phyloP scores from a whole-genome alignment of 2,797 vertebrate species.

The Buphagus erythrorhynchus region DNA sequence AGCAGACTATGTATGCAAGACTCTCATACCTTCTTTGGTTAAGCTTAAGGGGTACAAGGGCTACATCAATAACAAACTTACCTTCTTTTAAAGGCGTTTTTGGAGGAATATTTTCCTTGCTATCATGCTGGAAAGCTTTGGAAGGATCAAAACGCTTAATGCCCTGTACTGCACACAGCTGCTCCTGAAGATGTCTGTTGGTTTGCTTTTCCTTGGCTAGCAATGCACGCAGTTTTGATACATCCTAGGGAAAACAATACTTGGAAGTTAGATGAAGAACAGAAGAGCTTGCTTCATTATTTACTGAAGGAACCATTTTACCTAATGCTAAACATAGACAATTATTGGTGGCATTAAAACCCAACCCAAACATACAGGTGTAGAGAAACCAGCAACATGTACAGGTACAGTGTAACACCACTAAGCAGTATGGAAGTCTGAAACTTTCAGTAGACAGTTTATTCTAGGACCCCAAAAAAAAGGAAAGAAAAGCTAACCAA shows the following conservation, averaged over 20 bases:
- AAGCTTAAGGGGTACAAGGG: not conserved
- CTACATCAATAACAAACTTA: slow-evolving; percentile 24
- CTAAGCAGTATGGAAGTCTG: not conserved
- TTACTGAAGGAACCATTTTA: not conserved
- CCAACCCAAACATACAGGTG: not conserved
- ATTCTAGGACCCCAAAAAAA: not conserved
- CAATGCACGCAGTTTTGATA: slow-evolving; percentile 83
- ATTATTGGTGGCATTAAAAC: not conserved
- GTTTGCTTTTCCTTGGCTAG: slow-evolving; percentile 80
- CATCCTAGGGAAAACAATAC: slow-evolving; percentile 78
- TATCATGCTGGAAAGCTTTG: slow-evolving; percentile 88
- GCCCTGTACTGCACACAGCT: slow-evolving; percentile 77
- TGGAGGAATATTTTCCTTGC: slow-evolving; percentile 88
- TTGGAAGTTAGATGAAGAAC: not conserved
- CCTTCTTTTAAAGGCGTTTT: slow-evolving; percentile 84
- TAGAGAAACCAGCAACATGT: not conserved
- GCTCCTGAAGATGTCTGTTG: slow-evolving; percentile 77
- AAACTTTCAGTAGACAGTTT: not conserved
- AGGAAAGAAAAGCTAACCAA: not conserved
- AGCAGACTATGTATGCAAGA: not conserved
- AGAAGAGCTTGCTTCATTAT: not conserved
- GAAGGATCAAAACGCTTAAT: slow-evolving; percentile 85
- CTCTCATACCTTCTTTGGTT: not conserved
- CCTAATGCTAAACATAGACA: not conserved
- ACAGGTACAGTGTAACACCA: not conserved